These are phyloP conservation scores for Charanyca ferruginea DNA, from an alignment of 2,888 invertebrate species.

Conservation along the genomic window DNA sequence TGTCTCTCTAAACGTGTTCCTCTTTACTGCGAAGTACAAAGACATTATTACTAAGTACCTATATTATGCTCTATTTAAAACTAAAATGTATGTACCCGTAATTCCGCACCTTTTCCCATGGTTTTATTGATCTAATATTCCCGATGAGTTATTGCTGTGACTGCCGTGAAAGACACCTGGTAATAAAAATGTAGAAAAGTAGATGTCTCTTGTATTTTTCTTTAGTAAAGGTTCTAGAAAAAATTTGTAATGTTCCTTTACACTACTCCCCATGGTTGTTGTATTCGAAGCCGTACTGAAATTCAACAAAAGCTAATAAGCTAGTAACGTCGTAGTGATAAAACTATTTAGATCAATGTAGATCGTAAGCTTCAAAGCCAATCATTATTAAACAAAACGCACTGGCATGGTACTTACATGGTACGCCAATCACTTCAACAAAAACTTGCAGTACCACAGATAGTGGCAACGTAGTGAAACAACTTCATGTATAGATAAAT, in stretches of 20 bases:
- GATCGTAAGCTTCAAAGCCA: not conserved
- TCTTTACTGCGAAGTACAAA: constrained; percentile 16
- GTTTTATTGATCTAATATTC: not conserved
- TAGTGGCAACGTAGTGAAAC: too few species aligned
- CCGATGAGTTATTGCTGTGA: not conserved
- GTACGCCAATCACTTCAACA: not conserved
- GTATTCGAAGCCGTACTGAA: too few species aligned
- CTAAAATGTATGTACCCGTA: not conserved
- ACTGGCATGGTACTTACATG: not conserved
- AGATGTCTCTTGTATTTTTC: not conserved
- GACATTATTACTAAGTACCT: not conserved
- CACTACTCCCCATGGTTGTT: too few species aligned
- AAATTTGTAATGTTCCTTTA: not conserved
- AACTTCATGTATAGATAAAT: too few species aligned
- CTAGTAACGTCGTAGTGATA: constrained; percentile 50
- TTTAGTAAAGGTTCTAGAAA: not conserved
- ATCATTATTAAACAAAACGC: not conserved
- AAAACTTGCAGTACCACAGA: too few species aligned
- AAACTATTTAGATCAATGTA: constrained; percentile 2
- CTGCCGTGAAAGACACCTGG: not conserved
- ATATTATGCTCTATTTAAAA: not conserved
- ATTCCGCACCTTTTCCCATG: constrained; percentile 2
- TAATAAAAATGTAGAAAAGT: not conserved
- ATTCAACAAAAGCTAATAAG: constrained; percentile 35
- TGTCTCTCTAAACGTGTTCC: not conserved